Conservation (phyloP, 2,888 invertebrate species). For the Troides aeacus region DNA sequence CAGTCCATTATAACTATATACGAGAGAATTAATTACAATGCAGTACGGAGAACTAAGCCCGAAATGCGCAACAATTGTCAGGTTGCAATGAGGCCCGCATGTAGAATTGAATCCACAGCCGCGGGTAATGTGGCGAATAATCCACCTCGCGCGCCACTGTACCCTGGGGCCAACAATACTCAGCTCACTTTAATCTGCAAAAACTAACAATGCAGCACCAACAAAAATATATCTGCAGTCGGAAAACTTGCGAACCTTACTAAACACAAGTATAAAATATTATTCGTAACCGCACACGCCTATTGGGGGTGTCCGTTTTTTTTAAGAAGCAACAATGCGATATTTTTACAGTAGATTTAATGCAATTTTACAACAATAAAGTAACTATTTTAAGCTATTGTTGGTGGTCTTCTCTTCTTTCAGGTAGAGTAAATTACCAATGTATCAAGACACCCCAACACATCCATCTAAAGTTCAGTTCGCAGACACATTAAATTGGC, state of each 20-base stretch:
- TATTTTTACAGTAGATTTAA: constrained; percentile 62
- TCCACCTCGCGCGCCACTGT: constrained; percentile 69
- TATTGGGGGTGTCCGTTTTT: constrained; percentile 25
- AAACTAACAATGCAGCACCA: constrained; percentile 59
- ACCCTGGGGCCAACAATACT: constrained; percentile 47
- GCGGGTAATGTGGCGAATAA: constrained; percentile 70
- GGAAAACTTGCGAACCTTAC: constrained; percentile 3
- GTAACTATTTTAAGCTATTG: constrained; percentile 53
- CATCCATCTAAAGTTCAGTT: constrained; percentile 21
- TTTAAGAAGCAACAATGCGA: constrained; percentile 43
- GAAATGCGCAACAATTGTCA: constrained; percentile 72
- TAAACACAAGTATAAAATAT: not conserved
- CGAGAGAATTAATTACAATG: constrained; percentile 20
- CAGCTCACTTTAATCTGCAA: constrained; percentile 67
- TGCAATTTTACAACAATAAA: constrained; percentile 70
- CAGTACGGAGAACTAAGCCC: constrained; percentile 25
- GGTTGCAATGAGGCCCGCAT: constrained; percentile 56
- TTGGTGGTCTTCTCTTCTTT: constrained; percentile 49
- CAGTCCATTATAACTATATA: not conserved
- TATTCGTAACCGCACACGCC: constrained; percentile 25
- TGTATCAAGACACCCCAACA: constrained; percentile 20
- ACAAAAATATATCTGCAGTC: constrained; percentile 34
- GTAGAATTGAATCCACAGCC: constrained; percentile 54
- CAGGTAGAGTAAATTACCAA: constrained; percentile 35
- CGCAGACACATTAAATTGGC: constrained; percentile 13